A percentile compares a stretch with the other conserved stretches of the same genome.
Evolutionary conservation across 2,113 vertebrate species (phyloP).

Genomic region (Scomber colias): DNA sequence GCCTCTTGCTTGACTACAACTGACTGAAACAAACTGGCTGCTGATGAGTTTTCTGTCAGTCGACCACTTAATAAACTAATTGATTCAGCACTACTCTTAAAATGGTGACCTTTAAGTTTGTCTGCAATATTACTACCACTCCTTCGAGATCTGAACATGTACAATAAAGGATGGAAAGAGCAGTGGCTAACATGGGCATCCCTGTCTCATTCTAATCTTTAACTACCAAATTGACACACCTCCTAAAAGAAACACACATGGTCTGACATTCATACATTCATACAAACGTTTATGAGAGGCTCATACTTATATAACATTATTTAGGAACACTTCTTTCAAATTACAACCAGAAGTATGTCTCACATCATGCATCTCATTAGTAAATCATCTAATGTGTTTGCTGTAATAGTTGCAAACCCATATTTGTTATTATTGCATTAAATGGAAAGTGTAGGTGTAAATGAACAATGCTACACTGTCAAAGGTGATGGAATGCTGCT

Average conservation of each 20-base stretch:
- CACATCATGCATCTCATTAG: no score
- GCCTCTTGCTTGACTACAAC: no score
- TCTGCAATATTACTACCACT: no score
- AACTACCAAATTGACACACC: background rate
- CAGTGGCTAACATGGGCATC: background rate
- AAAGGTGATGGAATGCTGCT: background rate
- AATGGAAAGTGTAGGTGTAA: background rate
- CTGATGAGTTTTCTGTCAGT: no score
- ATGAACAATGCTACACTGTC: background rate
- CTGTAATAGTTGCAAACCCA: no score
- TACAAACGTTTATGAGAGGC: background rate
- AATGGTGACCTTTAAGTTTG: no score
- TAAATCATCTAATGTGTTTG: no score
- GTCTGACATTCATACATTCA: background rate
- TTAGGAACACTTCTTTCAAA: background rate
- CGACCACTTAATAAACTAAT: no score
- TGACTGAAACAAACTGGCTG: no score
- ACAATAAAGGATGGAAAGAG: background rate
- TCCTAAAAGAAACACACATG: background rate
- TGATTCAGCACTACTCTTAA: no score
- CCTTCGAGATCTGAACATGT: no score
- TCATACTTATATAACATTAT: background rate
- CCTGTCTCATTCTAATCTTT: no score
- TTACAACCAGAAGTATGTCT: background rate
- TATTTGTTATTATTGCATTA: background rate